Base-by-base conservation (phyloP, 2,888 invertebrate species). In the Eupsilia transversa region DNA sequence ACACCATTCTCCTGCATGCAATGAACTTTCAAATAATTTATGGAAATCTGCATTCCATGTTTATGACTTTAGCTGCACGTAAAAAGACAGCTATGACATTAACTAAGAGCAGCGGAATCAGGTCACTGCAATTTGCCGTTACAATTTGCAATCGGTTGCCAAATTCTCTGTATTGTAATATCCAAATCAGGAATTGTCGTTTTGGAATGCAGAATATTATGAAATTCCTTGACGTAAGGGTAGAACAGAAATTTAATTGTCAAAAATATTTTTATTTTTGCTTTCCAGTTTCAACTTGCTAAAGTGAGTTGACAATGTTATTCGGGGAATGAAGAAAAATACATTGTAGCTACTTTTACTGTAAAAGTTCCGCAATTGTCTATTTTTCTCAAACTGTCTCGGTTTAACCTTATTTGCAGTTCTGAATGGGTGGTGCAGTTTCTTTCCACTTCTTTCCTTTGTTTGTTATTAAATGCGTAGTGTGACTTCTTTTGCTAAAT, bases 151-250 rank as follows among this genome's bases (percentile, higher is more conserved):
- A 72, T 54, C 49, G 9, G 68, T 79, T 74, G 83, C 82, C 83
- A 82, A 83, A 83, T 79, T 65, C 35, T 54, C 38, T 23, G 52
- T 74, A 70, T 35, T 61, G 68, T 71, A 74, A 82, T 83, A 74
- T 65, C 68, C 68, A 82, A 79, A 82, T 82, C 68, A 79, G 46
- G 17, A 69, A 54, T 65, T 14, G 27, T 57, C 35, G 27, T 82
- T 74, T 63, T 57, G 30, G 14, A 30, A 65, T 68, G 56, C 79
- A 60, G 38, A 73, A 69, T 68, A 78, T 46, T 72, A 64, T 71
- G 52, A 68, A 74, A 67, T 54, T 71, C n/a, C 63, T 3, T n/a
- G 30, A 23, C n/a, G 33, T n/a, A 3, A 20, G 38, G 23, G 30
- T 38, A 23, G 17, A 56, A 68, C 17, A 12, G 59, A 82, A 82